Evolutionary conservation across 30 jellyfish, hydroid and myxozoan genomes (phyloP), one percentile per base, ranked within the genome.

Genomic region (Pelagia noctiluca): DNA sequence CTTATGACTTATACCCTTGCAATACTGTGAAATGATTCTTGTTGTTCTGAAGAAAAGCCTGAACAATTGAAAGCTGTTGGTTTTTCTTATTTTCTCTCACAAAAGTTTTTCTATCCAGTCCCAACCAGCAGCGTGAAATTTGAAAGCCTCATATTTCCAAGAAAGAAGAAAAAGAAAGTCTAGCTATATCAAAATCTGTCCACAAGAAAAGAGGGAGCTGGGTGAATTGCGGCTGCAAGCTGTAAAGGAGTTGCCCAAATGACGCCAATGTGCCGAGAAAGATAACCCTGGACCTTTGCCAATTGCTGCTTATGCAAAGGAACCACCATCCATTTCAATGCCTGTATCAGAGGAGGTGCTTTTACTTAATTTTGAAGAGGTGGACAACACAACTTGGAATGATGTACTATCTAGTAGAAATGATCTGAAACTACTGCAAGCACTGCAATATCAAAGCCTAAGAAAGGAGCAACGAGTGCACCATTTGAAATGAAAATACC

Each of bases 91-190:
- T 62, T 62, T 23, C 75, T 62, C 47, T 62, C 75, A 26, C 75
- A 62, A 62, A 62, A 62, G 75, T 62, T 37, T n/a, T 62, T 62
- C 8, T 62, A 62, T 62, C 75, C 75, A 62, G 75, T 62, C 75
- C 75, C 75, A 62, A 62, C 75, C 75, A 62, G 75, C 49, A 62
- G 75, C 49, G 75, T 62, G 75, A 62, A 62, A 62, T 62, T 62
- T 62, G 75, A 62, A 62, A 62, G 75, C 75, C 75, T 62, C 75
- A 10, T 19, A 62, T 62, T 62, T 62, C 75, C 75, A 62, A 62
- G 75, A 8, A 62, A 62, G 19, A 8, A 62, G 75, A 62, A 23
- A 62, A 37, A 62, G 35, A 62, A 62, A 62, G 49, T 21, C 48
- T 50, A n/a, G n/a, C n/a, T 42, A 42, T 62, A 19, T 62, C 75